phyloP scores from a whole-genome alignment of 2,797 vertebrate genomes.

The Smutsia gigantea region DNA sequence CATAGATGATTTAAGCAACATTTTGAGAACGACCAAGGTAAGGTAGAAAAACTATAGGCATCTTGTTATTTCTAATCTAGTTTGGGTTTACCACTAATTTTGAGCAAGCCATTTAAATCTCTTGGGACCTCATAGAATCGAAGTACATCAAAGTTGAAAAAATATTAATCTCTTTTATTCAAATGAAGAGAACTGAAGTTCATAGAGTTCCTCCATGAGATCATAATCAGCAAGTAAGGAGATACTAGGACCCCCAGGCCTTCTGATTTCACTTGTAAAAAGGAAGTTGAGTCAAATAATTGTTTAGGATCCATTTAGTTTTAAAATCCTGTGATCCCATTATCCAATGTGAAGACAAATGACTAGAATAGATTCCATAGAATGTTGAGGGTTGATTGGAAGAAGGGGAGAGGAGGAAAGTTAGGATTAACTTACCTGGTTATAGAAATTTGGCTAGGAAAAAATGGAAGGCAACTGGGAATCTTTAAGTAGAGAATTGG shows the following conservation, averaged over 20 bases:
- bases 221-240: neutral
- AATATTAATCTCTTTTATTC: neutral
- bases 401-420: neutral
- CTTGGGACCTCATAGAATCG: neutral
- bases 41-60: neutral
- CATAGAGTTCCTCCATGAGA: neutral
- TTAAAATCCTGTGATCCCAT: neutral
- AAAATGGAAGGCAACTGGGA: neutral
- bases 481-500: neutral
- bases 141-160: neutral
- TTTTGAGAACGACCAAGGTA: neutral
- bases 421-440: neutral
- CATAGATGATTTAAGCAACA: neutral
- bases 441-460: neutral
- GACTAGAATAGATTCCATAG: neutral
- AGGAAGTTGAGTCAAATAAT: neutral
- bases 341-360: neutral
- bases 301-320: neutral
- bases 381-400: neutral
- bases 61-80: neutral
- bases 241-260: neutral
- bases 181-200: neutral
- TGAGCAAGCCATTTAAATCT: neutral
- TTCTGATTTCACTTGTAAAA: neutral
- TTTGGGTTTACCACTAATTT: neutral